Conservation (phyloP, 2,888 invertebrate species). For the Sarcophaga rosellei region DNA sequence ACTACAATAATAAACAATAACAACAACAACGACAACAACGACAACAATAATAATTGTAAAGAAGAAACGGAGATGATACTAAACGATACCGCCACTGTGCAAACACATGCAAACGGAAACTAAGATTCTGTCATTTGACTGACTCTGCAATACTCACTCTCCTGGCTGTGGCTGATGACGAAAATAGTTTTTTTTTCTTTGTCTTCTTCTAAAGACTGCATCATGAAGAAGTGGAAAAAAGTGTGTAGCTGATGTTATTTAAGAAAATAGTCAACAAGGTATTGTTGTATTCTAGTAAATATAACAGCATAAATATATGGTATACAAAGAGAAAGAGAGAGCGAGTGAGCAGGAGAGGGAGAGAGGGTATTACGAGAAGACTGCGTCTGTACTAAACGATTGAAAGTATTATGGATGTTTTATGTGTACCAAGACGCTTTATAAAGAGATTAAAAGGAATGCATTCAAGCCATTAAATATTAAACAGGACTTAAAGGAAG, state of each 20-base stretch:
- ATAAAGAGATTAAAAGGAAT: no score
- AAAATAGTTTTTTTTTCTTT: neutral
- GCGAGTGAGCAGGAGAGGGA: no score
- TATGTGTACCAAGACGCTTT: no score
- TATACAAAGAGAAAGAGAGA: neutral
- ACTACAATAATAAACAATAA: constrained; percentile 21
- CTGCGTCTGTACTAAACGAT: no score
- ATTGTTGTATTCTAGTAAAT: constrained; percentile 36
- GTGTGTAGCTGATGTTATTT: constrained; percentile 4
- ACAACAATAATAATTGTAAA: neutral
- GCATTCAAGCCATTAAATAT: no score
- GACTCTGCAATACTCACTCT: neutral
- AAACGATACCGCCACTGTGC: constrained; percentile 13
- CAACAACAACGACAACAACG: constrained; percentile 7
- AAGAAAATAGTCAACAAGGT: constrained; percentile 39
- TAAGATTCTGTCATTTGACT: neutral
- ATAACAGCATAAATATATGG: neutral
- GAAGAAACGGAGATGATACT: constrained; percentile 14
- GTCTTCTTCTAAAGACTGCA: neutral
- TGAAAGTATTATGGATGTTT: no score
- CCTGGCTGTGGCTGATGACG: constrained; percentile 1
- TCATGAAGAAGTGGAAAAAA: neutral
- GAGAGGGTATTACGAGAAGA: no score
- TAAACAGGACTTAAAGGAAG: no score
- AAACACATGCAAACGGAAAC: neutral